A percentile compares a stretch with the other conserved stretches of the same genome.
These are phyloP conservation scores for Chrysolina haemoptera DNA, from an alignment of 2,888 invertebrate species.

Conservation along the genomic window DNA sequence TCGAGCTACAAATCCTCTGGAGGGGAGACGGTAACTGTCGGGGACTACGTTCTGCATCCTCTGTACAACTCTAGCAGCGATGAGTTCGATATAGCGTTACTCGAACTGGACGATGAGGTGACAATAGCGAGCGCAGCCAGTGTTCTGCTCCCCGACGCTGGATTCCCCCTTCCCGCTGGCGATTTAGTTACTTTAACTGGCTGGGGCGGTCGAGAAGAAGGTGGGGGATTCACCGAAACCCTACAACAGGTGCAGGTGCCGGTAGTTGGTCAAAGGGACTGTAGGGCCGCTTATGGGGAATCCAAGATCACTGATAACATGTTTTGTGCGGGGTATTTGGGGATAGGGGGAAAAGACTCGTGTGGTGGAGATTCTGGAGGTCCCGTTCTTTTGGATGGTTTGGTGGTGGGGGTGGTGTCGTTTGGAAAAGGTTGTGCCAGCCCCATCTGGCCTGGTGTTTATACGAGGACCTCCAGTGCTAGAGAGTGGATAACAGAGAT, in stretches of 20 bases:
- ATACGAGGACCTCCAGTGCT: neutral
- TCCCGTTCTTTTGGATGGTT: constrained; percentile 2
- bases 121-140: neutral
- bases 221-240: constrained; percentile 31
- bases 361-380: constrained; percentile 24
- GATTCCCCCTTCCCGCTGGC: constrained; percentile 12
- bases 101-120: constrained; percentile 29
- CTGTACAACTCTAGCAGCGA: constrained; percentile 25
- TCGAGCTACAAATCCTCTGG: constrained; percentile 31
- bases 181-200: constrained; percentile 39
- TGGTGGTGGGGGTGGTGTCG: constrained; percentile 6
- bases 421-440: constrained; percentile 6
- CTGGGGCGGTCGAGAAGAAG: constrained; percentile 42
- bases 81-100: constrained; percentile 41
- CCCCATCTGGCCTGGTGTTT: neutral
- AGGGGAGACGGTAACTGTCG: constrained; percentile 37
- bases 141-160: neutral
- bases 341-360: neutral
- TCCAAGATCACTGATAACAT: constrained; percentile 56
- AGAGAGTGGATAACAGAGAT: neutral
- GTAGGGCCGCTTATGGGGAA: neutral
- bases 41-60: constrained; percentile 31
- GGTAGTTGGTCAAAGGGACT: constrained; percentile 20
- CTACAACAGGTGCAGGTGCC: constrained; percentile 44
- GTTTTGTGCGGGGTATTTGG: constrained; percentile 23